These are phyloP conservation scores for Myotis findleyi DNA, from an alignment of 2,797 vertebrate genomes.

Conservation along the genomic window DNA sequence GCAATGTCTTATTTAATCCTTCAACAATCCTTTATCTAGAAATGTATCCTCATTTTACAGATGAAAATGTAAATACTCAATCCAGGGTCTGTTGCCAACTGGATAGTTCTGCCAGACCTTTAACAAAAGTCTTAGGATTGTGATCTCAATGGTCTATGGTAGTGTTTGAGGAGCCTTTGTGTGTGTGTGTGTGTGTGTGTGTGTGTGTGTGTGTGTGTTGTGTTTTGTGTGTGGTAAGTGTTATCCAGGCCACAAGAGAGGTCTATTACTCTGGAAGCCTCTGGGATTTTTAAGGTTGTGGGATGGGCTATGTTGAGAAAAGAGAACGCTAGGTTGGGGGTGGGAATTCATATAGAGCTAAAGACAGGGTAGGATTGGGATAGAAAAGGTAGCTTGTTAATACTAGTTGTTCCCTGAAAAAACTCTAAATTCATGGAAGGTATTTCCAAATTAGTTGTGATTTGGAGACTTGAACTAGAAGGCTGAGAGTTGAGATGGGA, in stretches of 20 bases:
- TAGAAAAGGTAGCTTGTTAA: background rate
- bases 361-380: background rate
- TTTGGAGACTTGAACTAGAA: background rate
- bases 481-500: background rate
- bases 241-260: background rate
- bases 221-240: background rate
- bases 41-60: background rate
- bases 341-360: background rate
- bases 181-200: background rate
- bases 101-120: background rate
- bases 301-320: background rate
- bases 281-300: background rate
- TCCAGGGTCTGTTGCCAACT: background rate
- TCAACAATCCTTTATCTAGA: background rate
- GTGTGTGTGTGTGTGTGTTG: background rate
- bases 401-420: background rate
- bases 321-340: background rate
- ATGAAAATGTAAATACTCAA: background rate
- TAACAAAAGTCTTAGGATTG: background rate
- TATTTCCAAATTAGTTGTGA: background rate
- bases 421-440: background rate
- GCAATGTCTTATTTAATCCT: conserved; percentile 27
- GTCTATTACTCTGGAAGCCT: background rate
- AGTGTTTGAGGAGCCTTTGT: background rate
- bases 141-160: background rate